Base-by-base conservation (phyloP, 2,113 vertebrate species). In the Nettapus auritus region DNA sequence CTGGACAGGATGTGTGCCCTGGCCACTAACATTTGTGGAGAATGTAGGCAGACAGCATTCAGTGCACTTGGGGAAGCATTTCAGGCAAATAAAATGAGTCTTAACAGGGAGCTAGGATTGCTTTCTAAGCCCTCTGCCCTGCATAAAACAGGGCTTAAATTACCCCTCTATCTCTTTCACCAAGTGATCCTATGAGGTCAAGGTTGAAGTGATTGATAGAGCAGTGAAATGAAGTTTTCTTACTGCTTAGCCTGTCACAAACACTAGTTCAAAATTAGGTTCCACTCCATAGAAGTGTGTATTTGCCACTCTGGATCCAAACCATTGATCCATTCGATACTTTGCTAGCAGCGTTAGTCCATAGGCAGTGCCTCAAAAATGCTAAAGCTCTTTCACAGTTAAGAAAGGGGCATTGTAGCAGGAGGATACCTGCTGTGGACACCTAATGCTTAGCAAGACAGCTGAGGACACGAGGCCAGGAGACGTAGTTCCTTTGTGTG, bases 71-170 rank as follows among this genome's bases (percentile, higher is more conserved):
- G 63, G 44, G 67, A 95, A 86, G 75, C 56, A 25, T 93, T 96
- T 82, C 91, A 94, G 89, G 79, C 84, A 94, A 91, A 92, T 97
- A 90, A 95, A 95, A 90, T 93, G 40, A 93, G 63, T 75, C 83
- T 91, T 96, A 96, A 94, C 96, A 95, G 74, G 40, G 86, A 94
- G 73, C 40, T 85, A 86, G 88, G 91, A 96, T 96, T 96, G 93
- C 88, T 94, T 97, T 97, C 89, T 64, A 62, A 95, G 93, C 92
- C 96, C 92, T 97, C 94, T 97, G 94, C 96, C 96, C 96, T 97
- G 95, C 84, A 82, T 96, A 93, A 97, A 96, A 86, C 94, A 86
- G 82, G 88, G 89, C 84, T 95, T 95, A 92, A 89, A 89, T 96
- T 96, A 88, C 84, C 84, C 93, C 79, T 90, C 82, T 96, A 0